Evolutionary conservation across 2,113 vertebrate species (phyloP), one percentile per base, ranked within the genome.

Genomic region (Butorides virescens): DNA sequence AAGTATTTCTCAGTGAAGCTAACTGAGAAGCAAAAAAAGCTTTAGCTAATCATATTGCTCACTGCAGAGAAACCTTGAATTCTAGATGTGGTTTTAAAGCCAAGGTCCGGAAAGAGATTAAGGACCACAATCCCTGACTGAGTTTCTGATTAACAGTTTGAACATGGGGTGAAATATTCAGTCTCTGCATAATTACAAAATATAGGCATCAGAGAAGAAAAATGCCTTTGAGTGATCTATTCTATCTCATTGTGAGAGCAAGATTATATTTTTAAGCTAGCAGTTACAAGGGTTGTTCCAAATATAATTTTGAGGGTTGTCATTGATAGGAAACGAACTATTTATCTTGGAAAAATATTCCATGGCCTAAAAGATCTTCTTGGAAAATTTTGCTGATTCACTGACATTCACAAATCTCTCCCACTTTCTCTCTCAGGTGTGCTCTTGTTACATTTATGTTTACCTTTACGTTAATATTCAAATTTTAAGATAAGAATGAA

Each of bases 131-230:
- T 94, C 53, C 22, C 63, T 88, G 55, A 37, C 36, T 78, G 68
- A 85, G 71, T 68, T 95, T 92, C 62, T 92, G 91, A 95, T 95
- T 90, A 97, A 73, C 52, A 50, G 76, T 92, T 91, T 19, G 27
- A 93, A 90, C 65, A 50, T 46, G 13, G 30, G 90, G 11, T 1
- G 15, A 86, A 80, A 79, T 85, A 90, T 59, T 74, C 61, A 65
- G 19, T 46, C 52, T 88, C 61, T 84, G 58, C 17, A 58, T 78
- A 94, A 75, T 92, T 93, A 58, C 19, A 17, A 93, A 95, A 81
- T 94, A 73, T 17, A 77, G 52, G 18, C 49, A 81, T 71, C 53
- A 93, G 86, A 88, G 56, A 92, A 63, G 32, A 78, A 75, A 90
- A 90, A 92, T 77, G 61, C 39, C 42, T 93, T 46, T 75, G 29